Conservation (phyloP, 2,888 invertebrate species). For the Branchellion lobata region DNA sequence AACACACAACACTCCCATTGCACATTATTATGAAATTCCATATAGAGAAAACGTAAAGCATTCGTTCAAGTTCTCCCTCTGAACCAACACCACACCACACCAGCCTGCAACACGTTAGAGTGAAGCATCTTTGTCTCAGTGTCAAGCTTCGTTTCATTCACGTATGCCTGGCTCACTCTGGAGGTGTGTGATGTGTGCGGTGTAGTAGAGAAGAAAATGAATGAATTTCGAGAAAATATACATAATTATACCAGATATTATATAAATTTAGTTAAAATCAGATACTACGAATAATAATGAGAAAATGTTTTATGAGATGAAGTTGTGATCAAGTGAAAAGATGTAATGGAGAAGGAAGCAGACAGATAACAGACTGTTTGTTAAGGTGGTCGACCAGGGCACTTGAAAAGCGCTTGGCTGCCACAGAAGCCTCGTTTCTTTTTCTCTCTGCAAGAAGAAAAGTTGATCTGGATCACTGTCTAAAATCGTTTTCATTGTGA, state of each 20-base stretch:
- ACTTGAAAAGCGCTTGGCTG: constrained; percentile 88
- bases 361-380: constrained; percentile 88
- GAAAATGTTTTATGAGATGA: neutral
- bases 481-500: no score
- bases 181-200: constrained; percentile 16
- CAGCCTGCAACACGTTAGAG: constrained; percentile 72
- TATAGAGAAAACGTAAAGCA: no score
- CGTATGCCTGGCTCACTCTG: constrained; percentile 94
- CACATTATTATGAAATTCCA: no score
- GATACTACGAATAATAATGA: constrained; percentile 14
- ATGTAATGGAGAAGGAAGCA: neutral
- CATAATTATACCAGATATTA: neutral
- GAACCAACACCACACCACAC: no score
- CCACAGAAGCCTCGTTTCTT: constrained; percentile 86
- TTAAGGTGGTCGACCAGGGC: constrained; percentile 94
- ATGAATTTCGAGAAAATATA: neutral
- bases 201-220: no score
- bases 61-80: no score
- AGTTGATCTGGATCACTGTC: no score
- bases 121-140: constrained; percentile 94
- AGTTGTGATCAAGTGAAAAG: no score
- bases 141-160: constrained; percentile 95
- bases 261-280: neutral
- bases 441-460: constrained; percentile 80
- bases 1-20: no score